Percentiles rank a stretch among this genome's conserved stretches.
Conservation (phyloP, 2,888 invertebrate genomes). For the Pasiphila rectangulata region DNA sequence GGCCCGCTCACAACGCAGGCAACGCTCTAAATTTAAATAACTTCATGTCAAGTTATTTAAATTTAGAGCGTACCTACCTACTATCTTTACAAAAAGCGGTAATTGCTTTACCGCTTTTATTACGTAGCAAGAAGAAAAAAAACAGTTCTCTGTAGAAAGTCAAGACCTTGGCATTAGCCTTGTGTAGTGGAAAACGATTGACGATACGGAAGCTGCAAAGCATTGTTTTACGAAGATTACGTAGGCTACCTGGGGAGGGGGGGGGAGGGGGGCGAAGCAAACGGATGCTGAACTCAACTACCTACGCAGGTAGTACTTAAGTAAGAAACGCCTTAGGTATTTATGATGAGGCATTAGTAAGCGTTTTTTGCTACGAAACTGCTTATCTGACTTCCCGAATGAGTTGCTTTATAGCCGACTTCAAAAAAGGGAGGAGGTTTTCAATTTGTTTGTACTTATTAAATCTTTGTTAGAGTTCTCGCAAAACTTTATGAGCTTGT, state of each 20-base stretch:
- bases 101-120: constrained; percentile 1
- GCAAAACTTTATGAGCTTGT: too few relatives aligned
- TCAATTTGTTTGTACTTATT: too few relatives aligned
- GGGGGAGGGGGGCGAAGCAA: constrained; percentile 37
- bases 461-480: too few relatives aligned
- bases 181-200: constrained; percentile 69
- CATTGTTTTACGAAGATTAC: constrained; percentile 69
- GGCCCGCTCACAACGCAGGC: too few relatives aligned
- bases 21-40: too few relatives aligned
- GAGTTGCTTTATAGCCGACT: too few relatives aligned
- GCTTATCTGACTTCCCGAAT: constrained; percentile 1
- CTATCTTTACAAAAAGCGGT: too few relatives aligned
- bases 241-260: constrained; percentile 37
- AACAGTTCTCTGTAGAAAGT: constrained; percentile 57
- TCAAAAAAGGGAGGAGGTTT: too few relatives aligned
- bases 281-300: constrained; percentile 48
- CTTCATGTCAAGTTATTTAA: too few relatives aligned
- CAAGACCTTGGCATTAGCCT: constrained; percentile 76
- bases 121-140: constrained; percentile 21
- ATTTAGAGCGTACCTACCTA: too few relatives aligned
- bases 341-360: constrained; percentile 21
- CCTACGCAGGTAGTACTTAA: constrained; percentile 33
- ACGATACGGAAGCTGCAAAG: constrained; percentile 65
- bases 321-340: constrained; percentile 34
- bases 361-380: constrained; percentile 2